phyloP scores from a whole-genome alignment of 2,888 invertebrate species.

The Standfussiana lucernea region DNA sequence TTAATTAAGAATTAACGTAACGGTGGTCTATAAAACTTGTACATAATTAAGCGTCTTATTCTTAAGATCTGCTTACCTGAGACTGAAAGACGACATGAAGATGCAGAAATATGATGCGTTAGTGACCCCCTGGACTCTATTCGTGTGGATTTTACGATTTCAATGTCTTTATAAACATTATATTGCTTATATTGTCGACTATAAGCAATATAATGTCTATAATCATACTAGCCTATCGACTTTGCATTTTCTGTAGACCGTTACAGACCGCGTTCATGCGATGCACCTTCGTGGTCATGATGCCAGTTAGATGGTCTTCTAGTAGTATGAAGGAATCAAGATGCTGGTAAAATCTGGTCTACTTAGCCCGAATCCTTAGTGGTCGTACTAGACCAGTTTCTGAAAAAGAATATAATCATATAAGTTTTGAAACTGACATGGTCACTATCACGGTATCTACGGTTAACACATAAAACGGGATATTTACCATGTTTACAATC shows the following conservation, averaged over 20 bases:
- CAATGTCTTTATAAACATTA: slow-evolving; percentile 5
- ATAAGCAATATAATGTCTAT: slow-evolving; percentile 19
- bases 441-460: too few relatives aligned
- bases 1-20: slow-evolving; percentile 58
- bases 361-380: background rate
- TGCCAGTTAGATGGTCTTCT: background rate
- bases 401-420: background rate
- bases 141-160: slow-evolving; percentile 24
- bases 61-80: slow-evolving; percentile 29
- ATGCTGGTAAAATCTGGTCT: background rate
- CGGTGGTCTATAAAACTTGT: slow-evolving; percentile 37
- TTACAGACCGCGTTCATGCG: background rate
- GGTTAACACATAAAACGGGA: too few relatives aligned
- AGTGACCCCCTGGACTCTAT: slow-evolving; percentile 38
- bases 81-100: slow-evolving; percentile 28
- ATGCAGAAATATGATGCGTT: slow-evolving; percentile 41
- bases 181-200: too few relatives aligned
- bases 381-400: background rate
- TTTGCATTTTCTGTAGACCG: slow-evolving; percentile 26
- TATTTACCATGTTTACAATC: too few relatives aligned
- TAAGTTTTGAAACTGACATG: too few relatives aligned
- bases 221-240: slow-evolving; percentile 27
- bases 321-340: background rate
- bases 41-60: slow-evolving; percentile 41
- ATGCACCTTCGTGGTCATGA: background rate